Conservation (phyloP, 1,140 invertebrate species). For the Laupala kohalensis region DNA sequence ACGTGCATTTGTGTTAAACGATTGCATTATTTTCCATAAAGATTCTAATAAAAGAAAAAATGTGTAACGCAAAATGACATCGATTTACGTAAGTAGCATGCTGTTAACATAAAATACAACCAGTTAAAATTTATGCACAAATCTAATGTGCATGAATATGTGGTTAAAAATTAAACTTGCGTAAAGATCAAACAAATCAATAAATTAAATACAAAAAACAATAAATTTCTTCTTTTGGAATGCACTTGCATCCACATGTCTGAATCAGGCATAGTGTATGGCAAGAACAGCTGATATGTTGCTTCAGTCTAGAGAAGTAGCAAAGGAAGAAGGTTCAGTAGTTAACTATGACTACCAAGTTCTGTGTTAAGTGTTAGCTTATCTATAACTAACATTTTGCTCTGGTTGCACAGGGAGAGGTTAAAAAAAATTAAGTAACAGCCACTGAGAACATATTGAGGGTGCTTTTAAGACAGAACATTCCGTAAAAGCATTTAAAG, state of each 20-base stretch:
- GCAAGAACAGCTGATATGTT: neutral
- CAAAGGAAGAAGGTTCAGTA: neutral
- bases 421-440: conserved; percentile 10
- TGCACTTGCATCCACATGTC: neutral
- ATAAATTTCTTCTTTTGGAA: too few relatives aligned
- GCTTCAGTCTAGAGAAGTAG: neutral
- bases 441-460: conserved; percentile 5
- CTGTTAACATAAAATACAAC: neutral
- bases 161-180: neutral
- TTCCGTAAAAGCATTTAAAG: conserved; percentile 16
- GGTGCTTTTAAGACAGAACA: conserved; percentile 15
- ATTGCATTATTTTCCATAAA: too few relatives aligned
- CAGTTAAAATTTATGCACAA: neutral
- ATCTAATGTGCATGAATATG: neutral
- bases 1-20: too few relatives aligned
- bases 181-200: neutral
- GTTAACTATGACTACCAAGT: neutral
- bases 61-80: too few relatives aligned
- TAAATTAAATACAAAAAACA: neutral
- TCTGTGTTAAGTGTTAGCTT: neutral
- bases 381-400: neutral
- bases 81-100: neutral
- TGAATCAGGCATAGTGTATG: neutral
- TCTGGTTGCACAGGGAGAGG: neutral
- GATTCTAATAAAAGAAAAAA: too few relatives aligned